Evolutionary conservation across 1,140 invertebrate genomes (phyloP).

Genomic region (Alviniconcha marisindica): DNA sequence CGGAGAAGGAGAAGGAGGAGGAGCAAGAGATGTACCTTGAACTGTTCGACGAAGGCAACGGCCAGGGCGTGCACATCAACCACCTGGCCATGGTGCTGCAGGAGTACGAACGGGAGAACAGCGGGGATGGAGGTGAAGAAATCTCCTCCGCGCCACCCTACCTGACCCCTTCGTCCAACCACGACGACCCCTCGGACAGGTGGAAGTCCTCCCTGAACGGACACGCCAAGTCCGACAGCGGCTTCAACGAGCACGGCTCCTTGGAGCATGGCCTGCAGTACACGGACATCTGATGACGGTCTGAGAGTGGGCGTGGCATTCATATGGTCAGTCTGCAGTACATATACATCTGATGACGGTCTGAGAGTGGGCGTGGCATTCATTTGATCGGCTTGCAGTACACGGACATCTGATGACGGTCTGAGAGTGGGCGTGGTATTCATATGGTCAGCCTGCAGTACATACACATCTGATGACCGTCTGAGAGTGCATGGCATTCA

Average conservation of each 20-base stretch:
- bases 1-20: conserved; percentile 19
- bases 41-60: conserved; percentile 18
- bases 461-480: too few relatives aligned
- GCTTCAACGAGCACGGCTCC: conserved; percentile 17
- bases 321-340: too few relatives aligned
- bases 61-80: conserved; percentile 25
- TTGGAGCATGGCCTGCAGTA: background rate
- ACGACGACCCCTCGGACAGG: background rate
- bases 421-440: too few relatives aligned
- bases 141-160: background rate
- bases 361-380: too few relatives aligned
- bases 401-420: background rate
- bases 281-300: background rate
- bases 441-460: too few relatives aligned
- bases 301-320: too few relatives aligned
- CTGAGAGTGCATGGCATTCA: too few relatives aligned
- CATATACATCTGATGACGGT: too few relatives aligned
- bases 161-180: background rate
- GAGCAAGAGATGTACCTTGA: conserved; percentile 39
- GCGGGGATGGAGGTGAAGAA: background rate
- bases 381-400: conserved; percentile 15
- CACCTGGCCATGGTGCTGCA: conserved; percentile 31
- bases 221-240: conserved; percentile 34
- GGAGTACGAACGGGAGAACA: conserved; percentile 17
- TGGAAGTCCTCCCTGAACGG: background rate